Evolutionary conservation across 2,797 vertebrate genomes (phyloP).

Genomic region (Coendou prehensilis): DNA sequence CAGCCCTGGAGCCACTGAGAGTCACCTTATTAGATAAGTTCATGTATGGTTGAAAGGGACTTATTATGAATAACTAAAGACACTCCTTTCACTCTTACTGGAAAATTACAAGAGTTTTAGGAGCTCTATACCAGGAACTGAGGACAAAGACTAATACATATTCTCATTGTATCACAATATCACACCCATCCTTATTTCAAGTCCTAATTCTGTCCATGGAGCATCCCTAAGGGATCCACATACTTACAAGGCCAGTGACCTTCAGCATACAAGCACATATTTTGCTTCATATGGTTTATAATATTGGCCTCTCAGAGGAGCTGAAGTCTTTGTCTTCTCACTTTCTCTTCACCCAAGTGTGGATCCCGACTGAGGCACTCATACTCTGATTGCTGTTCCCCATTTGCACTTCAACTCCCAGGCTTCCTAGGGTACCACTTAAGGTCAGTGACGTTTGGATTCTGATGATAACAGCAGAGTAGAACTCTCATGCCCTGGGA

Average conservation of each 20-base stretch:
- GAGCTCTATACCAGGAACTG: background rate
- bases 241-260: background rate
- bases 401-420: background rate
- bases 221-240: background rate
- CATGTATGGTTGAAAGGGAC: background rate
- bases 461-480: background rate
- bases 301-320: background rate
- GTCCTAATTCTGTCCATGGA: background rate
- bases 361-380: background rate
- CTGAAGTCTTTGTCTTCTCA: background rate
- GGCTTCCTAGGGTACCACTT: background rate
- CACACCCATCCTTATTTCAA: background rate
- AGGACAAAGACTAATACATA: background rate
- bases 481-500: background rate
- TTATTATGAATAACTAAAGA: background rate
- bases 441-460: background rate
- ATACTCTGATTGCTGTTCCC: background rate
- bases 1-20: background rate
- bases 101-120: background rate
- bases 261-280: background rate
- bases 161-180: background rate
- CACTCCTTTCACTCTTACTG: background rate
- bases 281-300: background rate
- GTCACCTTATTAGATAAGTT: background rate
- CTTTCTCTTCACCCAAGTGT: background rate